A percentile compares a stretch with the other conserved stretches of the same genome.
These are phyloP conservation scores for Maniola jurtina DNA, from an alignment of 1,140 invertebrate genomes.

Conservation along the genomic window DNA sequence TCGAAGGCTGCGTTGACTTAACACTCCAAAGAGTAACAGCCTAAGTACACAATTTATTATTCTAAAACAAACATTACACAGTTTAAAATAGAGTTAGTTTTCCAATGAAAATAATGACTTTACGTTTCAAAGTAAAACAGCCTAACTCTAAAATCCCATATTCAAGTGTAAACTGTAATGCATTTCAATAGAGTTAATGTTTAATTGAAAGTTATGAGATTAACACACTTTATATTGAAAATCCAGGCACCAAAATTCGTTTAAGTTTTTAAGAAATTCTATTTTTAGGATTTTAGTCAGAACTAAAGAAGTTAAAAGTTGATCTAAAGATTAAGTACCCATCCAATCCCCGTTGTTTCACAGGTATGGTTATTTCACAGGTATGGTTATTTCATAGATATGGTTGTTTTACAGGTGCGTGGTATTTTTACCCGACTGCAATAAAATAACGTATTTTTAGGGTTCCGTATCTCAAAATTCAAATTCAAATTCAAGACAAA, in stretches of 20 bases:
- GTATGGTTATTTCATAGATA: too few relatives aligned
- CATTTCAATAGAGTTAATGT: neutral
- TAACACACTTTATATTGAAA: slow-evolving; percentile 19
- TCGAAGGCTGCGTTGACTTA: slow-evolving; percentile 35
- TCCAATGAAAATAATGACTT: neutral
- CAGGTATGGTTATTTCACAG: too few relatives aligned
- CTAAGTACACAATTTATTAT: slow-evolving; percentile 1
- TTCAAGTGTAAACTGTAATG: slow-evolving; percentile 9
- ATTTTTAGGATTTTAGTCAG: slow-evolving; percentile 28
- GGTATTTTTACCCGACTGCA: too few relatives aligned
- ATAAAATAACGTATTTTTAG: too few relatives aligned
- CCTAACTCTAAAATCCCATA: neutral
- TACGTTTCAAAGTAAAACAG: neutral
- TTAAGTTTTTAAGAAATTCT: slow-evolving; percentile 22
- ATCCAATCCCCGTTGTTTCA: too few relatives aligned
- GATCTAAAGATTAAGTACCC: neutral
- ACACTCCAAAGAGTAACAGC: slow-evolving; percentile 1
- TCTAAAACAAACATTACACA: neutral
- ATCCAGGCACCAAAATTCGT: slow-evolving; percentile 23
- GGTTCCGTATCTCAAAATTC: too few relatives aligned
- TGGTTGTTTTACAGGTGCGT: too few relatives aligned
- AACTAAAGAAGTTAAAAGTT: slow-evolving; percentile 5
- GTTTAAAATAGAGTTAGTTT: neutral
- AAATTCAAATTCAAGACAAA: too few relatives aligned
- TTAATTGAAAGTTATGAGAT: neutral